These are phyloP conservation scores for Chitala chitala DNA, from an alignment of 2,113 vertebrate species.

Conservation along the genomic window DNA sequence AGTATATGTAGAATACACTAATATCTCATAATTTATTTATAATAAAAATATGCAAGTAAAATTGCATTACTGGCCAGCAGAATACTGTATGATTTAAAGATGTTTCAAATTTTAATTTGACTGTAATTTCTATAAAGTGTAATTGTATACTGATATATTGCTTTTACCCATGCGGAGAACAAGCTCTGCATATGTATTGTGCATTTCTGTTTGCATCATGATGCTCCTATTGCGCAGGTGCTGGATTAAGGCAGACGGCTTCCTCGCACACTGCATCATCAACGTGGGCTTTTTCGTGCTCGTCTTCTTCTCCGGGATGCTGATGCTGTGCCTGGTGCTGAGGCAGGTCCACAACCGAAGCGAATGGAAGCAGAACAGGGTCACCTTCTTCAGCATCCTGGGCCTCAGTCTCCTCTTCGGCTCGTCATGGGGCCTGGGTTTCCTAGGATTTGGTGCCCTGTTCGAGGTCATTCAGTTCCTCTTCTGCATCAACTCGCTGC, in stretches of 20 bases:
- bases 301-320: conserved; percentile 46
- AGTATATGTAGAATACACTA: background rate
- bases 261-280: conserved; percentile 52
- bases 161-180: too few species aligned
- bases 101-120: too few species aligned
- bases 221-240: conserved; percentile 50
- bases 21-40: too few species aligned
- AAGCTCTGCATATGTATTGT: background rate
- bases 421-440: conserved; percentile 56
- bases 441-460: conserved; percentile 48
- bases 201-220: background rate
- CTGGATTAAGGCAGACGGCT: conserved; percentile 51
- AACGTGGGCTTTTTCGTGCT: conserved; percentile 40
- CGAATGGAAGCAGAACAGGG: conserved; percentile 50
- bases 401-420: conserved; percentile 66
- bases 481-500: conserved; percentile 61
- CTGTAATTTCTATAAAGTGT: too few species aligned
- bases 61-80: too few species aligned
- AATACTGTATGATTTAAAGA: too few species aligned
- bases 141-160: too few species aligned
- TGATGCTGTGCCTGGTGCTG: conserved; percentile 59
- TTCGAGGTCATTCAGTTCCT: conserved; percentile 47
- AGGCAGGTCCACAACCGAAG: conserved; percentile 44
- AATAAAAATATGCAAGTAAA: too few species aligned
- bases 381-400: conserved; percentile 66